These are phyloP conservation scores for Anableps anableps DNA, from an alignment of 2,797 vertebrate species.

Conservation along the genomic window DNA sequence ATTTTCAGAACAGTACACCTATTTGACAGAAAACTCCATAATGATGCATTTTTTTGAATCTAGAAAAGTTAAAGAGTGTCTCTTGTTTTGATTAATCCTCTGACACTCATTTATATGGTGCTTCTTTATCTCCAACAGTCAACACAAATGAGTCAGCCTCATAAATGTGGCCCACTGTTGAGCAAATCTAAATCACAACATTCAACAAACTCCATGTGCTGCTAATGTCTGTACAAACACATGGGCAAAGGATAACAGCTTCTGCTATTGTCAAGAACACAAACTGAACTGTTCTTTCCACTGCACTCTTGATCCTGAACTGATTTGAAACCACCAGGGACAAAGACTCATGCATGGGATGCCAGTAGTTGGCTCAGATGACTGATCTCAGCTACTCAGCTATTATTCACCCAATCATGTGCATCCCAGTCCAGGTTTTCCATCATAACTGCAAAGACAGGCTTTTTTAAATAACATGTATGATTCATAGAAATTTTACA, in stretches of 20 bases:
- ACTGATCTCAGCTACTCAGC: constrained; percentile 36
- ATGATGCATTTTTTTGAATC: background rate
- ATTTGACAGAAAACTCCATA: constrained; percentile 12
- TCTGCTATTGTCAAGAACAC: constrained; percentile 2
- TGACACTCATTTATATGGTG: constrained; percentile 8
- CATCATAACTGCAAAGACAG: background rate
- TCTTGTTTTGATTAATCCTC: no score
- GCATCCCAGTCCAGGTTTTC: background rate
- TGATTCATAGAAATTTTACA: no score
- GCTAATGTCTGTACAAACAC: constrained; percentile 5
- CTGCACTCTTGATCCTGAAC: constrained; percentile 9
- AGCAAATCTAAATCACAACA: constrained; percentile 65
- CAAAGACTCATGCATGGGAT: constrained; percentile 8
- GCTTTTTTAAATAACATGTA: no score
- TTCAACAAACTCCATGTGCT: background rate
- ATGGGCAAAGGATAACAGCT: background rate
- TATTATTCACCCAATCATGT: constrained; percentile 16
- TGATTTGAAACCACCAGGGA: no score
- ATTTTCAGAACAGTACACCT: constrained; percentile 15
- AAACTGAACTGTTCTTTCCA: background rate
- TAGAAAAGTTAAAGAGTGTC: background rate
- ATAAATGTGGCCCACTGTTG: constrained; percentile 64
- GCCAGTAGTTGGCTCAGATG: constrained; percentile 30
- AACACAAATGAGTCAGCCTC: constrained; percentile 75
- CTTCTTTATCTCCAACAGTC: constrained; percentile 53